phyloP scores from a whole-genome alignment of 2,888 invertebrate genomes.

The Drosophila leonis region DNA sequence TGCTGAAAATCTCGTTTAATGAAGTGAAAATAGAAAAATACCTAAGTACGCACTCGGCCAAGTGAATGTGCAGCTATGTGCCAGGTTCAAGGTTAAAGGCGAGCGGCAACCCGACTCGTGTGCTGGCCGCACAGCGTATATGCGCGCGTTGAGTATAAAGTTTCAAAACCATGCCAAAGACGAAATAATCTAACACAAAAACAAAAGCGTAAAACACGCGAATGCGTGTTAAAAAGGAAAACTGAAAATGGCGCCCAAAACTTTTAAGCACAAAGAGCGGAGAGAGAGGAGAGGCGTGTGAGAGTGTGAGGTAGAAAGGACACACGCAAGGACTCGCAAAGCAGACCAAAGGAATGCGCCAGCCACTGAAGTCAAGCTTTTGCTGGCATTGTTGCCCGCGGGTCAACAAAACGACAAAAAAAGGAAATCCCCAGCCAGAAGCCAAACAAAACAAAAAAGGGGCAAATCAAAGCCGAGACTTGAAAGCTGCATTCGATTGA shows the following conservation, averaged over 20 bases:
- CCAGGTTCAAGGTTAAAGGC: constrained; percentile 53
- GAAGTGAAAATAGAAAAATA: constrained; percentile 71
- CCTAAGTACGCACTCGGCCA: constrained; percentile 21
- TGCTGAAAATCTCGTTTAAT: constrained; percentile 71
- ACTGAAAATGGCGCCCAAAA: constrained; percentile 54
- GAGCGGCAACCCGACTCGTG: constrained; percentile 33
- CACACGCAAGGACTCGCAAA: constrained; percentile 8
- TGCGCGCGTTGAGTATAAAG: constrained; percentile 36
- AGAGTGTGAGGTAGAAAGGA: background rate
- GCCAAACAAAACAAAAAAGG: constrained; percentile 14
- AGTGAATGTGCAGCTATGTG: constrained; percentile 25
- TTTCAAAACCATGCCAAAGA: constrained; percentile 46
- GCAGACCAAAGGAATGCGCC: constrained; percentile 14
- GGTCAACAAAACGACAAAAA: background rate
- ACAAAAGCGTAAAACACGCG: constrained; percentile 45
- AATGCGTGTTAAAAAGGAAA: constrained; percentile 53
- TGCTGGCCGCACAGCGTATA: constrained; percentile 15
- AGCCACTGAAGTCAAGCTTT: constrained; percentile 23
- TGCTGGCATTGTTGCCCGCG: constrained; percentile 10
- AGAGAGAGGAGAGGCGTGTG: background rate
- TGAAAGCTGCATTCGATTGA: constrained; percentile 23
- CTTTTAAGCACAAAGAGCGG: constrained; percentile 6
- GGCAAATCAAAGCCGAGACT: constrained; percentile 37
- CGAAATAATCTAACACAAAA: constrained; percentile 11
- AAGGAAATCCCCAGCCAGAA: constrained; percentile 18